Percentiles rank a stretch among this genome's conserved stretches.
These are phyloP conservation scores for Arnoldichthys spilopterus DNA, from an alignment of 2,797 vertebrate species.

Conservation along the genomic window DNA sequence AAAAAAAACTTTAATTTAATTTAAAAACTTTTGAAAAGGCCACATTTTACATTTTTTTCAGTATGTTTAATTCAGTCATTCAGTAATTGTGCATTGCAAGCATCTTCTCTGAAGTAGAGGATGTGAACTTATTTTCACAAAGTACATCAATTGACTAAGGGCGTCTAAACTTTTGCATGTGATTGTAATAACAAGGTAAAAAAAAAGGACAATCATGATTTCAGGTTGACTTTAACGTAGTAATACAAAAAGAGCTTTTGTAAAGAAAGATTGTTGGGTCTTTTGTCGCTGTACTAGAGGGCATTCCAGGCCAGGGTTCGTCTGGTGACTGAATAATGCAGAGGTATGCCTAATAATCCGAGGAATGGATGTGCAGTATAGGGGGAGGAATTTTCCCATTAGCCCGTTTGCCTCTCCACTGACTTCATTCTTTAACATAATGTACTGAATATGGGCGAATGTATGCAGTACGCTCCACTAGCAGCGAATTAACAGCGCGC, in stretches of 20 bases:
- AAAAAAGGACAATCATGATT: neutral
- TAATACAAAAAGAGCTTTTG: neutral
- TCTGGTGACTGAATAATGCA: conserved; percentile 28
- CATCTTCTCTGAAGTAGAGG: no score
- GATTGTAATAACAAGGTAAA: neutral
- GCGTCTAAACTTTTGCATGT: no score
- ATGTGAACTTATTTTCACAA: no score
- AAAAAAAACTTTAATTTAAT: no score
- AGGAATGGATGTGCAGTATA: conserved; percentile 10
- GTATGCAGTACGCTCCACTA: conserved; percentile 7
- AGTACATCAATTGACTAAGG: no score
- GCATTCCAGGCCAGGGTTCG: conserved; percentile 28
- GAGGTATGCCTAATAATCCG: conserved; percentile 31
- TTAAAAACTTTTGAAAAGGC: no score
- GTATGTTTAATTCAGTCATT: no score
- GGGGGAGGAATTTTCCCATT: conserved; percentile 35
- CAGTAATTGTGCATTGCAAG: no score
- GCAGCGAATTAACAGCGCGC: conserved; percentile 42
- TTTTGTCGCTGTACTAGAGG: neutral
- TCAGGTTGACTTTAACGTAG: neutral
- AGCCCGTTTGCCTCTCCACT: conserved; percentile 25
- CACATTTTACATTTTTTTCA: no score
- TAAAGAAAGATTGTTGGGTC: neutral
- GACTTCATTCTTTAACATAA: conserved; percentile 51
- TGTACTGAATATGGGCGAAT: conserved; percentile 27